Conservation (phyloP, 2,888 invertebrate species). For the Diabrotica balteata region DNA sequence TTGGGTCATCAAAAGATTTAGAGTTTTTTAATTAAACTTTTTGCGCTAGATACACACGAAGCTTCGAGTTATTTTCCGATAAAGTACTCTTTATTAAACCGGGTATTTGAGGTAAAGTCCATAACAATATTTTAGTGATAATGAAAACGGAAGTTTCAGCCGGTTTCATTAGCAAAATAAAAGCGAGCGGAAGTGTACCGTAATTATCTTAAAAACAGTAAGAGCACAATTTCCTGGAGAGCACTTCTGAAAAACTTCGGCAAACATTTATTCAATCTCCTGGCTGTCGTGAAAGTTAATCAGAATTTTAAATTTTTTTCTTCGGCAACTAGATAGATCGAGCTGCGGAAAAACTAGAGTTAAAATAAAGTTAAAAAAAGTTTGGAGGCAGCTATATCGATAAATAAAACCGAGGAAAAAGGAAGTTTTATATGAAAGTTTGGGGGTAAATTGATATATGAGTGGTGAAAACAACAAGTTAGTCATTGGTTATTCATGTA, state of each 20-base stretch:
- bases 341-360: not conserved
- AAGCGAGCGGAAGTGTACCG: conserved; percentile 11
- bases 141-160: not conserved
- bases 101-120: not conserved
- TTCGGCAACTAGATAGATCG: not conserved
- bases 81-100: too few relatives aligned
- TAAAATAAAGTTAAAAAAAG: too few relatives aligned
- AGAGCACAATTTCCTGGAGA: conserved; percentile 16
- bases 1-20: too few relatives aligned
- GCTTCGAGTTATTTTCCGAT: too few relatives aligned
- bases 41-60: too few relatives aligned
- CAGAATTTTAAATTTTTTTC: conserved; percentile 22
- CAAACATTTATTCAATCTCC: conserved; percentile 26
- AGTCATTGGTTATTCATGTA: too few relatives aligned
- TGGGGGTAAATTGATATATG: too few relatives aligned
- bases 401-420: too few relatives aligned
- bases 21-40: too few relatives aligned
- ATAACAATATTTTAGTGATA: conserved; percentile 2
- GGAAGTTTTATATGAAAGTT: too few relatives aligned
- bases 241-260: conserved; percentile 19
- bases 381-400: too few relatives aligned
- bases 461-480: too few relatives aligned
- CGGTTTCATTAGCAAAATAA: conserved; percentile 10
- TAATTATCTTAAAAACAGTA: conserved; percentile 19
- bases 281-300: conserved; percentile 14